Base-by-base conservation (phyloP, 2,888 invertebrate genomes). In the Pseudococcus jackbeardsleyi region DNA sequence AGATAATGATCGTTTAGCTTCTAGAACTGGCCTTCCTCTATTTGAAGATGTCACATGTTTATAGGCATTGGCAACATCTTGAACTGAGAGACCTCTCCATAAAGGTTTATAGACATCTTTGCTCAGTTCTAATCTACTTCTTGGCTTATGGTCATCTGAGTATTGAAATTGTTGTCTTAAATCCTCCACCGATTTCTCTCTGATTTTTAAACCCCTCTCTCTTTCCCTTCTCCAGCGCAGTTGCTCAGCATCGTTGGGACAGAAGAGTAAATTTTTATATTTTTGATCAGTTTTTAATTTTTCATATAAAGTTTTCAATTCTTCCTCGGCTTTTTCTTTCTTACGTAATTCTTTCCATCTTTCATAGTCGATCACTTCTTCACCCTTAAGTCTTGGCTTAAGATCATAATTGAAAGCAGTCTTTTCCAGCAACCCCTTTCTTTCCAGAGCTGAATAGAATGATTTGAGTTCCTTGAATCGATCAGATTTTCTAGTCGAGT, bases 141-240 rank as follows among this genome's bases (percentile, higher is more conserved):
- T 15, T 5, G 79, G 79, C 6, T 59, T 79, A 0, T 5, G 17
- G 39, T 86, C 86, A 15, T 93, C 92, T 54, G 91, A 92, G 90
- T 90, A 93, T 90, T 94, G 94, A 90, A 96, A 96, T 90, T 95
- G 94, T 89, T 95, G 95, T 90, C 95, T 94, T 12, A 98, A 93
- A 91, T 98, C 96, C 91, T 96, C 96, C 0, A 98, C 96, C 0
- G 97, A 97, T 91, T 96, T 95, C 91, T 97, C 96, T 91, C 96
- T 96, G 64, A 95, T 94, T 90, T 95, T 93, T 59, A 98, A 92
- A 0, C 96, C 96, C 89, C 95, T 93, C 91, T 97, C 97, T 89
- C 95, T 93, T 91, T 97, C 96, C 50, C 94, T 94, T 89, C 93
- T 94, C 98, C 98, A 98, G 89, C 95, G 94, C 82, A 94, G 93